Base-by-base conservation (phyloP, 2,888 invertebrate genomes). In the Drosophila cognata region DNA sequence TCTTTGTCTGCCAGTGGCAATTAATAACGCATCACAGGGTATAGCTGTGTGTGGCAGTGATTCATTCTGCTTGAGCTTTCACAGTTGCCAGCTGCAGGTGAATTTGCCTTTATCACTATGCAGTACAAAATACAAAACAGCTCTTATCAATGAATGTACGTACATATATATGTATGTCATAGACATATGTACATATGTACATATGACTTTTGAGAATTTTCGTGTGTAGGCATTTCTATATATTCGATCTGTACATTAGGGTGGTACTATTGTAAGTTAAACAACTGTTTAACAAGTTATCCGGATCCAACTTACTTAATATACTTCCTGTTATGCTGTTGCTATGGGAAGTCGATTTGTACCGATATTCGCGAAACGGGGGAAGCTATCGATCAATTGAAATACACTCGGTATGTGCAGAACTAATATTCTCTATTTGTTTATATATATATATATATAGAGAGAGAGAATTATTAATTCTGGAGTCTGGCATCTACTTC, bases 61-160 rank as follows among this genome's bases (percentile, higher is more conserved):
- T 28, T 50, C 63, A 50, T 50, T 52, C 25, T 53, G 35, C 3
- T 35, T 28, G 11, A 2, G 59, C 10, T 21, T 36, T 35, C 36
- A 16, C 6, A 41, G 59, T 29, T 35, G 52, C 11, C 67, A 46
- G 43, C 7, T 53, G 67, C 66, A 66, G 29, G 67, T 67, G 52
- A 36, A 67, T 67, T 46, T 18, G n/a, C 5, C 29, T 28, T 13
- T 25, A 25, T 51, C 16, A 28, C 18, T 46, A 4, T 58, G 58
- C 58, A 58, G 11, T 58, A 21, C 29, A 4, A 29, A 60, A 29
- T 18, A n/a, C 51, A 43, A 33, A 59, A 11, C 28, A 35, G 4
- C 5, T 55, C 55, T 55, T 56, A 56, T 56, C 28, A 18, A 36
- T 28, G 28, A 36, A 25, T 5, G 10, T 50, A 10, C 3, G 18